These are phyloP conservation scores for Pedionomus torquatus DNA, from an alignment of 2,113 vertebrate species.

Conservation along the genomic window DNA sequence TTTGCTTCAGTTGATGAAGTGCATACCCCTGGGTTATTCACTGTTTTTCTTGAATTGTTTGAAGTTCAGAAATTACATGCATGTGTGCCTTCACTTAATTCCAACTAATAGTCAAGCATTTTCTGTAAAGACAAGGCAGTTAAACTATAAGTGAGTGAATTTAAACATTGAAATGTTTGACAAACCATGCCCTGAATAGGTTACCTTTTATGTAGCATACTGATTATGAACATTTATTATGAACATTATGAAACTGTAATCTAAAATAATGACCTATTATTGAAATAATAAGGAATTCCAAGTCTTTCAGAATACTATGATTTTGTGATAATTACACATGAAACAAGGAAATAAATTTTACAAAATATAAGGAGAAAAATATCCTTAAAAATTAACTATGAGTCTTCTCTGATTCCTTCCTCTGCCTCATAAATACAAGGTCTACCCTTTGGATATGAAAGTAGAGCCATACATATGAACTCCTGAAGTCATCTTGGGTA, in stretches of 20 bases:
- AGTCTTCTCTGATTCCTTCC: background rate
- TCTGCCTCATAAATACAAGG: accelerated
- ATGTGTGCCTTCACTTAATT: background rate
- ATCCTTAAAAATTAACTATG: background rate
- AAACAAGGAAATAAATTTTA: background rate
- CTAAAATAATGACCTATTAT: background rate
- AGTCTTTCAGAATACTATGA: background rate
- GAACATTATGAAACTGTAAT: too few species aligned
- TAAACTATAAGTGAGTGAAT: background rate
- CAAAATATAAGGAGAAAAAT: background rate
- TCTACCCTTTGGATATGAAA: background rate
- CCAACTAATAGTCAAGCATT: background rate
- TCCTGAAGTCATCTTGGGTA: background rate
- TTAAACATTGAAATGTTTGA: background rate
- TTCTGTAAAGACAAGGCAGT: background rate
- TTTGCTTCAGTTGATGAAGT: background rate
- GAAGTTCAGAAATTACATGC: background rate
- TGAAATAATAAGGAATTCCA: background rate
- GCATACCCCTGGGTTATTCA: background rate
- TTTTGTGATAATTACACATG: background rate
- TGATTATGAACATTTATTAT: background rate
- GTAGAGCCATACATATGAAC: background rate
- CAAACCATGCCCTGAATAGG: background rate
- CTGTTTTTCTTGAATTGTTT: background rate
- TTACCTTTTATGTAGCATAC: background rate